phyloP scores from a whole-genome alignment of 2,888 invertebrate genomes.

The Saturnia pavonia region DNA sequence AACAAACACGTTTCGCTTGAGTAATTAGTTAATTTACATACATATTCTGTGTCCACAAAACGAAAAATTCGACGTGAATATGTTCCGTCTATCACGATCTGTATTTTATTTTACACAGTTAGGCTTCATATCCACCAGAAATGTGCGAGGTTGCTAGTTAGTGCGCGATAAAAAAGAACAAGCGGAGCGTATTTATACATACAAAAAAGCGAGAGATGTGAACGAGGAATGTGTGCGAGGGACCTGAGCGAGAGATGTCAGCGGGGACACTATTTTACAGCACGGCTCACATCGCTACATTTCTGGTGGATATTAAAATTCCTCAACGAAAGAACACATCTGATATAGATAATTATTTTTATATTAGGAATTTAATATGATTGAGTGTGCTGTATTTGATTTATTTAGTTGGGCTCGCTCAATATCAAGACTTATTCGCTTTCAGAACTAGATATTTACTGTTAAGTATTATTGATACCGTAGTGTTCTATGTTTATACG shows the following conservation, averaged over 20 bases:
- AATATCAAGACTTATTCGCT: slow-evolving; percentile 79
- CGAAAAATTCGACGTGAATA: slow-evolving; percentile 27
- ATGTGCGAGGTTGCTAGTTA: no score
- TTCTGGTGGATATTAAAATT: slow-evolving; percentile 37
- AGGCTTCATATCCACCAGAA: slow-evolving; percentile 22
- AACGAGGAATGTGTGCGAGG: no score
- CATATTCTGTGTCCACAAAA: slow-evolving; percentile 34
- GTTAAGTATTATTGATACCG: slow-evolving; percentile 72
- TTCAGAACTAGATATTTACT: slow-evolving; percentile 66
- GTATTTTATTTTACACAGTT: slow-evolving; percentile 39
- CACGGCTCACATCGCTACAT: no score
- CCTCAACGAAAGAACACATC: slow-evolving; percentile 43
- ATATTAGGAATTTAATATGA: slow-evolving; percentile 52
- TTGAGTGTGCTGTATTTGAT: slow-evolving; percentile 72
- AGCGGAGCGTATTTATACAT: no score
- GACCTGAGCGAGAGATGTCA: no score
- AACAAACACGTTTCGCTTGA: slow-evolving; percentile 73
- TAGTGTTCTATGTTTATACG: slow-evolving; percentile 69
- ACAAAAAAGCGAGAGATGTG: no score
- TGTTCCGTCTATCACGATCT: slow-evolving; percentile 34
- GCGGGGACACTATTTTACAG: no score
- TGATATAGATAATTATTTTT: slow-evolving; percentile 27
- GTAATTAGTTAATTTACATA: slow-evolving; percentile 41
- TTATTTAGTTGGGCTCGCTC: slow-evolving; percentile 78
- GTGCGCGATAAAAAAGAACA: no score